These are phyloP conservation scores for Lasioglossum morio DNA, from an alignment of 2,888 invertebrate species.

Conservation along the genomic window DNA sequence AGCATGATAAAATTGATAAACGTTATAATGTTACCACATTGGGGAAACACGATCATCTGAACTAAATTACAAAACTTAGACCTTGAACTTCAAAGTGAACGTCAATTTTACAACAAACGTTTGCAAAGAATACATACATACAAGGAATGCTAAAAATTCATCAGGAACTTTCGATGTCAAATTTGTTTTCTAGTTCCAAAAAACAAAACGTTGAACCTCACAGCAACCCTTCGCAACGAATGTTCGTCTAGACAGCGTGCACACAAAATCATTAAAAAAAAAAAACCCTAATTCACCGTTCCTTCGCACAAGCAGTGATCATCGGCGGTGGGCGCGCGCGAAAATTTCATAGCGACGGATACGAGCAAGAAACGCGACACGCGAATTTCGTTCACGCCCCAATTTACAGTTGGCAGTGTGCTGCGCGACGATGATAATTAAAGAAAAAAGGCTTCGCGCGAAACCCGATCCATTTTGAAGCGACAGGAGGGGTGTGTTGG, in stretches of 20 bases:
- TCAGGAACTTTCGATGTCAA: neutral
- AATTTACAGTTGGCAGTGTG: slow-evolving; percentile 37
- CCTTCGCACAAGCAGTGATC: neutral
- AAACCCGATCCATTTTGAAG: slow-evolving; percentile 42
- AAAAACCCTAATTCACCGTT: neutral
- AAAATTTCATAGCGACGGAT: neutral
- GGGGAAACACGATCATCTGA: neutral
- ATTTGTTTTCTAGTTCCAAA: neutral
- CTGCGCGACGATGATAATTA: slow-evolving; percentile 44
- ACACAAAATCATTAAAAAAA: neutral
- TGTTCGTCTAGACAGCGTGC: neutral
- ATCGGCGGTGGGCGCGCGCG: neutral
- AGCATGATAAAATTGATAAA: neutral
- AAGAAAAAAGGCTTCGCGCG: slow-evolving; percentile 45
- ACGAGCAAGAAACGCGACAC: slow-evolving; percentile 39
- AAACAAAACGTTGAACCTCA: neutral
- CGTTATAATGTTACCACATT: neutral
- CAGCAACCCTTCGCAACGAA: neutral
- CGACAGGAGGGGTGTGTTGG: neutral
- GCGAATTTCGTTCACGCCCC: slow-evolving; percentile 31
- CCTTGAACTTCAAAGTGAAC: neutral
- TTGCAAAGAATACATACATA: too few relatives aligned
- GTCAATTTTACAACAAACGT: neutral
- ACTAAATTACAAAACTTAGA: neutral
- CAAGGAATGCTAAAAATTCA: neutral